These are phyloP conservation scores for Siniperca knerii DNA, from an alignment of 2,113 vertebrate genomes.

Conservation along the genomic window DNA sequence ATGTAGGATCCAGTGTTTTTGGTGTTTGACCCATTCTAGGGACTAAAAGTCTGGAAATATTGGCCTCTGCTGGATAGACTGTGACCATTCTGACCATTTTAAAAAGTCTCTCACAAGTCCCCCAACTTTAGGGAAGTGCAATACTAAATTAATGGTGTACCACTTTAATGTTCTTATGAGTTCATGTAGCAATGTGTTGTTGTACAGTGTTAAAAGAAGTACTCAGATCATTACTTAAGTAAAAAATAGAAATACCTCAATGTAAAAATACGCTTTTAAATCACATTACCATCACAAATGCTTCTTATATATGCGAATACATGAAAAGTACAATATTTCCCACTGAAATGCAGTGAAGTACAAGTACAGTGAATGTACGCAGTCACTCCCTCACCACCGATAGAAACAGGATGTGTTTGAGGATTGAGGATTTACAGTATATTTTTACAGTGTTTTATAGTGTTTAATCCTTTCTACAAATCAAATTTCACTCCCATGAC, in stretches of 20 bases:
- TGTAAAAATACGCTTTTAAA: too few species aligned
- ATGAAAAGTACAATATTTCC: background rate
- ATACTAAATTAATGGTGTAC: background rate
- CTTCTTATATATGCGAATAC: too few species aligned
- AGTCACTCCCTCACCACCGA: background rate
- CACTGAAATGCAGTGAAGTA: background rate
- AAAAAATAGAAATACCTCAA: background rate
- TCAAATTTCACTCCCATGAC: background rate
- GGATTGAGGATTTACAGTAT: background rate
- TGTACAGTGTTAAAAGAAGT: background rate
- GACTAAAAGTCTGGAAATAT: background rate
- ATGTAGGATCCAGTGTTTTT: background rate
- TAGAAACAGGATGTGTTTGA: background rate
- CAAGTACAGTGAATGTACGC: background rate
- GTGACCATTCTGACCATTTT: background rate
- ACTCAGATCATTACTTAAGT: background rate
- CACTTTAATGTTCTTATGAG: background rate
- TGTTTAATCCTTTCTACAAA: background rate
- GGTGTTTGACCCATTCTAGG: background rate
- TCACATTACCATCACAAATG: too few species aligned
- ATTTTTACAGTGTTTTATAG: background rate
- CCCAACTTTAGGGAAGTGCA: background rate
- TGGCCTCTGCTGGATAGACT: background rate
- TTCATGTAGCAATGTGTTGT: background rate
- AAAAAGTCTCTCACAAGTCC: background rate